A percentile compares a stretch with the other conserved stretches of the same genome.
Evolutionary conservation across 2,888 invertebrate species (phyloP).

Genomic region (Clivina fossor): DNA sequence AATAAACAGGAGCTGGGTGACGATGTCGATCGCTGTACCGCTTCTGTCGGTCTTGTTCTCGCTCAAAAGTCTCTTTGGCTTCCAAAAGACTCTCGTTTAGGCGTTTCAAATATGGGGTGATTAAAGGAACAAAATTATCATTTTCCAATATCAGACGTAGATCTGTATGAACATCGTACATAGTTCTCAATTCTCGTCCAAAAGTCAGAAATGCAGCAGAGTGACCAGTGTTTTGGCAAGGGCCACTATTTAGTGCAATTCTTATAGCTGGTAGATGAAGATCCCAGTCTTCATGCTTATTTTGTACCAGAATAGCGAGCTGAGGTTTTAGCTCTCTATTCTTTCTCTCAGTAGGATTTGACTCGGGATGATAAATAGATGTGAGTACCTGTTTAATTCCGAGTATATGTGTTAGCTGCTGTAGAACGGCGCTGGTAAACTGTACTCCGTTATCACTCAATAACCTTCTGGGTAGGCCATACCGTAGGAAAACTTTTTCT

Average conservation of each 20-base stretch:
- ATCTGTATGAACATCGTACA: constrained; percentile 37
- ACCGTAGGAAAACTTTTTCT: constrained; percentile 31
- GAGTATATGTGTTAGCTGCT: constrained; percentile 36
- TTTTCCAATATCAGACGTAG: background rate
- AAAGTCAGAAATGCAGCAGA: constrained; percentile 45
- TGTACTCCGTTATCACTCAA: constrained; percentile 42
- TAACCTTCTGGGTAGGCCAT: constrained; percentile 41
- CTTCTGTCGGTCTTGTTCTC: constrained; percentile 7
- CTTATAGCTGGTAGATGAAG: constrained; percentile 42
- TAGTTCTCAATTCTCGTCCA: constrained; percentile 43
- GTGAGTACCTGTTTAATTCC: constrained; percentile 39
- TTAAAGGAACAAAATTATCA: constrained; percentile 8
- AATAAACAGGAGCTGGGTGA: constrained; percentile 5
- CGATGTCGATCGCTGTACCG: constrained; percentile 1
- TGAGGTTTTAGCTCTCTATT: constrained; percentile 39
- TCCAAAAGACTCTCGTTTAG: background rate
- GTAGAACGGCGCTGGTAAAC: constrained; percentile 38
- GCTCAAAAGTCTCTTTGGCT: constrained; percentile 1
- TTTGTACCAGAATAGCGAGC: constrained; percentile 35
- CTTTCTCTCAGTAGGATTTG: constrained; percentile 42
- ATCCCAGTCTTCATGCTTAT: constrained; percentile 39
- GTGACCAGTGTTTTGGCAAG: constrained; percentile 40
- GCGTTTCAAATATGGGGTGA: background rate
- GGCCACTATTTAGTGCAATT: constrained; percentile 45
- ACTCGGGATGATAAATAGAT: constrained; percentile 41